These are phyloP conservation scores for Coilia nasus DNA, from an alignment of 2,797 vertebrate genomes.

Conservation along the genomic window DNA sequence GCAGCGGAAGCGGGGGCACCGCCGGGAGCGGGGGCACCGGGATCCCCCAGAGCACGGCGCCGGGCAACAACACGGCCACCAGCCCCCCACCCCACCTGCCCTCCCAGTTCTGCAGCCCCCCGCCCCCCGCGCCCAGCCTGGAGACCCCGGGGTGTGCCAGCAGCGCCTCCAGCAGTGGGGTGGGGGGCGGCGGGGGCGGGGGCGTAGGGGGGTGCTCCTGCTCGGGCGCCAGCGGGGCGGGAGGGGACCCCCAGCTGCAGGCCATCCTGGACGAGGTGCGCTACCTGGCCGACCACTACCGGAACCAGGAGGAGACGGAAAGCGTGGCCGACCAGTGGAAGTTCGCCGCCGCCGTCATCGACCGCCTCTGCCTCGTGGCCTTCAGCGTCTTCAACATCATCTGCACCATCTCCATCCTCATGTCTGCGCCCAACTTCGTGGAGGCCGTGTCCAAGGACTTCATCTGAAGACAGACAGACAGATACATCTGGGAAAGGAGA, in stretches of 20 bases:
- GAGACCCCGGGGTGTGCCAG: conserved; percentile 74
- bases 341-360: conserved; percentile 81
- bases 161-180: conserved; percentile 73
- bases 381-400: conserved; percentile 85
- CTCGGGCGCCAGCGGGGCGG: conserved; percentile 53
- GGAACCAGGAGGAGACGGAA: conserved; percentile 75
- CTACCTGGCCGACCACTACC: conserved; percentile 78
- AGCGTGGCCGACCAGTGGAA: conserved; percentile 79
- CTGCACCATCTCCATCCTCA: conserved; percentile 86
- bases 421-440: conserved; percentile 84
- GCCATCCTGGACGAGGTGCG: conserved; percentile 81
- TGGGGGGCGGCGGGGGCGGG: conserved; percentile 61
- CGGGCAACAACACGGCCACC: conserved; percentile 25
- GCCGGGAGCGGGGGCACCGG: not conserved
- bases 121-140: conserved; percentile 64
- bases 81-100: conserved; percentile 74
- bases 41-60: not conserved
- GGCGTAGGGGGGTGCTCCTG: conserved; percentile 69
- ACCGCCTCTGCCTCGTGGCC: conserved; percentile 81
- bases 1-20: conserved; percentile 50
- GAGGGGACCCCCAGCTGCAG: conserved; percentile 77
- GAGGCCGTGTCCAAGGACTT: conserved; percentile 84
- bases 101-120: conserved; percentile 74
- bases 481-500: not conserved
- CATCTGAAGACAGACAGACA: conserved; percentile 65